A percentile compares a stretch with the other conserved stretches of the same genome.
Evolutionary conservation across 2,797 vertebrate species (phyloP).

Genomic region (Urosaurus nigricauda): DNA sequence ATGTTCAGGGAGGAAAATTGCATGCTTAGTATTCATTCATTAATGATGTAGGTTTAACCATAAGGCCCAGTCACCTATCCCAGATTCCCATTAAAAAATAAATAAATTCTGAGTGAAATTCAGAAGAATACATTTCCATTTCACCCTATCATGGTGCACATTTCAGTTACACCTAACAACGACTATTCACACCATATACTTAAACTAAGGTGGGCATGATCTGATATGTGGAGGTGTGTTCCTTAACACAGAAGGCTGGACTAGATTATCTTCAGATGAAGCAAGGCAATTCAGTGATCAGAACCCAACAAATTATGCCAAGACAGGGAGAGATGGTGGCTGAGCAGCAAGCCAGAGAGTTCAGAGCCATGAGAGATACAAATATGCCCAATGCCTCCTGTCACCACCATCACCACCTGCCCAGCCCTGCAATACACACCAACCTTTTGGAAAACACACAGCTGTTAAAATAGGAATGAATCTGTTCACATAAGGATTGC

Average conservation of each 20-base stretch:
- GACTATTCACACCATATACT: not conserved
- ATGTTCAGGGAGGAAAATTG: not conserved
- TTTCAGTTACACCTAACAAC: not conserved
- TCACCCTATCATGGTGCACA: not conserved
- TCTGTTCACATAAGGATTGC: accelerated
- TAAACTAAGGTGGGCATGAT: not conserved
- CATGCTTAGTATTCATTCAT: not conserved
- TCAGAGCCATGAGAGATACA: not conserved
- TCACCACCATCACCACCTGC: not conserved
- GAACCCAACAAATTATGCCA: slow-evolving; percentile 15
- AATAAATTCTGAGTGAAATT: not conserved
- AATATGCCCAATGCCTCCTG: not conserved
- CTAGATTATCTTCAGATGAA: not conserved
- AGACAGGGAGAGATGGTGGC: not conserved
- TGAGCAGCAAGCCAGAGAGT: no score
- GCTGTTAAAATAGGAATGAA: not conserved
- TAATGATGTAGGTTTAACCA: not conserved
- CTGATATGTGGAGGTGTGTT: no score
- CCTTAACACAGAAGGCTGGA: not conserved
- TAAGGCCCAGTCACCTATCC: not conserved
- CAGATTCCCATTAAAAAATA: not conserved
- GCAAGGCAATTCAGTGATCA: not conserved
- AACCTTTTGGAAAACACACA: not conserved
- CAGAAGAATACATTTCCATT: not conserved
- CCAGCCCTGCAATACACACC: not conserved